Evolutionary conservation across 2,113 vertebrate species (phyloP).

Genomic region (Rhizomys pruinosus): DNA sequence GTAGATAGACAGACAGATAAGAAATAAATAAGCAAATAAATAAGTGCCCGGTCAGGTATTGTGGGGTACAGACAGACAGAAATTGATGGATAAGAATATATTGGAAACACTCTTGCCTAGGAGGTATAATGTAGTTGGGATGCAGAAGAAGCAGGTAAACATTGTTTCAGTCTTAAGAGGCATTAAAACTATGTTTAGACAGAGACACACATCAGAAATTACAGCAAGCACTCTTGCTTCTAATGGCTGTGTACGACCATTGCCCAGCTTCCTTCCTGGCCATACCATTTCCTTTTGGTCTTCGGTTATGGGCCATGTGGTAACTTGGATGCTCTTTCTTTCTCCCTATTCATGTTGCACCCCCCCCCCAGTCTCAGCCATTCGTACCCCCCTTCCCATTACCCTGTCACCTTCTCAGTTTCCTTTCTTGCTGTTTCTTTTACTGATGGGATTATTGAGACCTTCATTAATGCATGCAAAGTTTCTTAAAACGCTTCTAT

Average conservation of each 20-base stretch:
- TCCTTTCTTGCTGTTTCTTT: not conserved
- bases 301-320: not conserved
- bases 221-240: not conserved
- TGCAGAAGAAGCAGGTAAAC: not conserved
- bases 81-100: not conserved
- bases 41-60: no score
- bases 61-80: no score
- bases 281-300: conserved; percentile 4
- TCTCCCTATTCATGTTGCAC: not conserved
- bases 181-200: conserved; percentile 1
- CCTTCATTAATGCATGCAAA: not conserved
- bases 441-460: not conserved
- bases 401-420: not conserved
- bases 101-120: not conserved
- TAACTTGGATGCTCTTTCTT: not conserved
- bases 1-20: not conserved
- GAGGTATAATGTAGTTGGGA: not conserved
- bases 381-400: not conserved
- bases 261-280: conserved; percentile 62
- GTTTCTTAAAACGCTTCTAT: conserved; percentile 42
- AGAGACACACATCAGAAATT: conserved; percentile 58
- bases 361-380: not conserved
- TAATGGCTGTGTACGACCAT: conserved; percentile 11
- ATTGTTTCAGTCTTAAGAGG: conserved; percentile 52
- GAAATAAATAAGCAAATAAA: not conserved